Evolutionary conservation across 1,140 invertebrate species (phyloP).

Genomic region (Sipha flava): DNA sequence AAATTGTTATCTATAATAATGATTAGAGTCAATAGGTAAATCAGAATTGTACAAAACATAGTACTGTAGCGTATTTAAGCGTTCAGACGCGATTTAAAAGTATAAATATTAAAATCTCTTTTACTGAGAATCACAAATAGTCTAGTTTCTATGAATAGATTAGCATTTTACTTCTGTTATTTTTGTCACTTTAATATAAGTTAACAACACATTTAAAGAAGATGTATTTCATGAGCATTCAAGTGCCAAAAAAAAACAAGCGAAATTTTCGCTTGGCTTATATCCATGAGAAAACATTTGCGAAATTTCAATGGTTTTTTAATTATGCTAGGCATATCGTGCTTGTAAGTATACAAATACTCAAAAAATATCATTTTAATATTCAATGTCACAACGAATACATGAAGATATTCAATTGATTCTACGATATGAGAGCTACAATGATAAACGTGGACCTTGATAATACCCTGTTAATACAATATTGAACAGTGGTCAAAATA

Average conservation of each 20-base stretch:
- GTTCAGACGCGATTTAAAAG: not conserved
- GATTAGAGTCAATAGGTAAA: too few species aligned
- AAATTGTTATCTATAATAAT: too few species aligned
- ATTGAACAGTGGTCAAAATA: too few species aligned
- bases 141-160: slow-evolving; percentile 12
- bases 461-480: too few species aligned
- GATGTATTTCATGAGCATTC: not conserved
- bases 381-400: too few species aligned
- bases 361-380: not conserved
- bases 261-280: not conserved
- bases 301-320: not conserved
- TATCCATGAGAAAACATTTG: not conserved
- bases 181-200: not conserved
- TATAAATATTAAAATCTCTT: not conserved
- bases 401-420: too few species aligned
- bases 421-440: too few species aligned
- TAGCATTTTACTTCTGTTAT: not conserved
- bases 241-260: not conserved
- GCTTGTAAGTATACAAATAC: not conserved
- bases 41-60: too few species aligned
- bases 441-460: too few species aligned
- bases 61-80: too few species aligned
- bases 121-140: not conserved
- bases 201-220: not conserved
- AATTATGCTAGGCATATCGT: not conserved